Evolutionary conservation across 2,888 invertebrate genomes (phyloP), one percentile per base, ranked within the genome.

Genomic region (Latheticus oryzae): DNA sequence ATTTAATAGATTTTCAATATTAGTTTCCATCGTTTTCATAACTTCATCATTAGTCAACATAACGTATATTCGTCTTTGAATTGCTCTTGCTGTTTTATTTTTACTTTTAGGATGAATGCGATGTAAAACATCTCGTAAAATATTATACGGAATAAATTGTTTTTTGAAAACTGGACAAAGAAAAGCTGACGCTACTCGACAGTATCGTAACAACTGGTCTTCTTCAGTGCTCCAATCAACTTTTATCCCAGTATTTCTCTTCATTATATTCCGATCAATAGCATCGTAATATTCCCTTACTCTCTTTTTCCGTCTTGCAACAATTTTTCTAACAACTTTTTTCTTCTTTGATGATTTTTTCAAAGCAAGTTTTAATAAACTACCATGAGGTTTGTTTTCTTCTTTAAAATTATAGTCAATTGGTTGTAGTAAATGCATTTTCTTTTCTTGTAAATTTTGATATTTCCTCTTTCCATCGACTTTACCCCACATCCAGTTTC

Each of bases 71-170:
- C 90, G 81, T 5, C 90, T 79, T 63, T 85, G 84, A 66, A 89
- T 88, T 0, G 90, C 87, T 33, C 81, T 77, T 0, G 88, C 85
- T 0, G 90, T 89, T 75, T 91, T 91, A 70, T 88, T 86, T 16
- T 78, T 76, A 1, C 87, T 84, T 1, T 73, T 77, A 1, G 79
- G 72, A 2, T 78, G 78, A 16, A 70, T 37, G 23, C 78, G 76
- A 11, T 85, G 84, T 24, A 87, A 70, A 2, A 85, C 75, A 65
- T 87, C 87, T 4, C 87, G 79, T 1, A 85, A 73, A 0, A 79
- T 76, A 0, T 78, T 76, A 50, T 80, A 81, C 0, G 77, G 71
- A 9, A 83, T 74, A 2, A 76, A 54, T 54, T 81, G 79, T 38
- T 78, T 78, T 3, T 78, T 76, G 1, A 72, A 73, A 60, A 78